Base-by-base conservation (phyloP, 2,888 invertebrate species). In the Litoditis marina region DNA sequence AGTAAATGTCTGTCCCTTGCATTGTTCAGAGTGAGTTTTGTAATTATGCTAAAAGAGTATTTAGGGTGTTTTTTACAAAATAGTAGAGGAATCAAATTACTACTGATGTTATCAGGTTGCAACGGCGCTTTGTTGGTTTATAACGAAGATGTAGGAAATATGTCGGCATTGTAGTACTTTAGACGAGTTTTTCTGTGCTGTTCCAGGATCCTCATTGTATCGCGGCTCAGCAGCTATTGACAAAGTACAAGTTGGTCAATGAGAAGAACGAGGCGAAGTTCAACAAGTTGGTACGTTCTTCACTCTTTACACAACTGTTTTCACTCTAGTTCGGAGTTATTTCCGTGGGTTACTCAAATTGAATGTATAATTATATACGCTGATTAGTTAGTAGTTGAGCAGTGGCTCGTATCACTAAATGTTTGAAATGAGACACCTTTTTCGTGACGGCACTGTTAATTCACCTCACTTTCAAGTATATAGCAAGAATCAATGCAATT, bases 181-280 rank as follows among this genome's bases (percentile, higher is more conserved):
- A 36, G 22, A 22, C 28, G 28, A 50, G 6, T 25, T 27, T 8
- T 27, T 27, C 19, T 30, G 11, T 42, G 2, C 2, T 32, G 31
- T 36, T 51, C 13, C 49, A 59, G 51, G 59, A 59, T 39, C n/a
- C 16, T 1, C 16, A 32, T 16, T 60, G 60, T 53, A n/a, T 60
- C 16, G 31, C 34, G 30, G 60, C 60, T 1, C 53, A 60, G 27
- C 44, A 60, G 25, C 54, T 60, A 28, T 22, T 60, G 16, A 2
- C 49, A 7, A 44, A 46, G 22, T 44, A 53, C 28, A 54, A 47
- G 19, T 36, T 47, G 49, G 39, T 36, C 39, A 36, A 36, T 36
- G 13, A 36, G 39, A n/a, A 36, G 13, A 36, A n/a, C 39, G n/a
- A 36, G 39, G 39, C n/a, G 19, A 47, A 47, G 19, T n/a, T n/a